A percentile compares a stretch with the other conserved stretches of the same genome.
Conservation (phyloP, 2,797 vertebrate genomes). For the Luscinia megarhynchos region DNA sequence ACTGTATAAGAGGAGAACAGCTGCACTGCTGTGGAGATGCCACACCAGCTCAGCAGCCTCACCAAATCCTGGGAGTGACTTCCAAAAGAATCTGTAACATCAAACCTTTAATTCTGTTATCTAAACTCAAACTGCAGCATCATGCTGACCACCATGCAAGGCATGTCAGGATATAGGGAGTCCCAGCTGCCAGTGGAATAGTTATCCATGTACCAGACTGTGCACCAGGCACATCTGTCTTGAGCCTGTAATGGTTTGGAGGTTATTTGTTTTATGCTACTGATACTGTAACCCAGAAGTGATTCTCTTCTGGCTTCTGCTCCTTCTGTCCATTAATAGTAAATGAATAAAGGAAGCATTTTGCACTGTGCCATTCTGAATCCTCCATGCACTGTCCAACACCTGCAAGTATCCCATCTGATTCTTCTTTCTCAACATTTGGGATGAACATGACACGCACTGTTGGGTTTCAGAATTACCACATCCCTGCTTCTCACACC, state of each 20-base stretch:
- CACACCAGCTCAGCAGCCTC: neutral
- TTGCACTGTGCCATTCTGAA: neutral
- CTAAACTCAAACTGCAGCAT: neutral
- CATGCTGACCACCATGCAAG: neutral
- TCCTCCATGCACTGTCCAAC: neutral
- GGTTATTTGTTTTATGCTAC: neutral
- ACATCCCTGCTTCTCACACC: neutral
- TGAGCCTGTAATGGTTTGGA: neutral
- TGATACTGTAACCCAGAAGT: neutral
- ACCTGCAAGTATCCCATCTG: rapidly evolving
- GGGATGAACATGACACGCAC: neutral
- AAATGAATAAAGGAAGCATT: neutral
- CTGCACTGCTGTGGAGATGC: neutral
- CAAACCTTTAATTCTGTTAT: neutral
- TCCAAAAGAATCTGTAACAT: neutral
- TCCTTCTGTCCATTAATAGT: neutral
- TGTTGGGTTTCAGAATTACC: neutral
- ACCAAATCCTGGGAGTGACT: neutral
- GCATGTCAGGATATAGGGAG: neutral
- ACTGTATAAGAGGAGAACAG: neutral
- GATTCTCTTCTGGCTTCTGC: neutral
- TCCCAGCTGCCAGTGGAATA: neutral
- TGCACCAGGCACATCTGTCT: neutral
- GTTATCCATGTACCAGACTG: rapidly evolving
- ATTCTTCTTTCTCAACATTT: neutral